Conservation (phyloP, 2,888 invertebrate genomes). For the Alitta virens region DNA sequence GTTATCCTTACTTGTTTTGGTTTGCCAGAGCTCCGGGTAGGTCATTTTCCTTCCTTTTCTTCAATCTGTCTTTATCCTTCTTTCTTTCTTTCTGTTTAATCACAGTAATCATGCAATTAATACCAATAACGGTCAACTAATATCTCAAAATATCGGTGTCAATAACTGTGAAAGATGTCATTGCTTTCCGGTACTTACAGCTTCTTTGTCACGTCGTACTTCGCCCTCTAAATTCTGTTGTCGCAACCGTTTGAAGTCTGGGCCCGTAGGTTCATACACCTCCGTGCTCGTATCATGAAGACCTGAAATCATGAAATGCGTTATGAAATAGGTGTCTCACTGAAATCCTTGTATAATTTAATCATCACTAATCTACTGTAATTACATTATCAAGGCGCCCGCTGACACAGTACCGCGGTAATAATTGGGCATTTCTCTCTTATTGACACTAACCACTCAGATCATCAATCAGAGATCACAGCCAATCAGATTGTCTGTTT, state of each 20-base stretch:
- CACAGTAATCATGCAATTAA: neutral
- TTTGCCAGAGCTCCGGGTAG: constrained; percentile 80
- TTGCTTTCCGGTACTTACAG: constrained; percentile 66
- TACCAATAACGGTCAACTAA: neutral
- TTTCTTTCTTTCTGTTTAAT: constrained; percentile 73
- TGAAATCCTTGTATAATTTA: neutral
- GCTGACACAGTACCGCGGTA: too few species aligned
- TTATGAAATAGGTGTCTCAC: neutral
- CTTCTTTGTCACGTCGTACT: constrained; percentile 84
- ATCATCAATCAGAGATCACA: too few species aligned
- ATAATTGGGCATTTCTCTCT: too few species aligned
- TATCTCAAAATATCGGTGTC: too few species aligned
- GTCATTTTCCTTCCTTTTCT: constrained; percentile 93
- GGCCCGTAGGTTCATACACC: constrained; percentile 80
- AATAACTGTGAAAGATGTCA: too few species aligned
- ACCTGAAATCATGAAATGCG: constrained; percentile 61
- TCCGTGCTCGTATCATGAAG: constrained; percentile 92
- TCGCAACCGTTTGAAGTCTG: constrained; percentile 83
- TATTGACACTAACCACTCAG: too few species aligned
- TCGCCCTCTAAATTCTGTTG: constrained; percentile 94
- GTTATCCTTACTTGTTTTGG: constrained; percentile 55
- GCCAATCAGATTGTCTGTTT: too few species aligned
- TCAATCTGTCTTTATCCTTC: constrained; percentile 92
- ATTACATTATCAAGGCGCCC: neutral
- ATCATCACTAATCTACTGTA: neutral